Evolutionary conservation across 2,113 vertebrate genomes (phyloP).

Genomic region (Trichechus manatus): DNA sequence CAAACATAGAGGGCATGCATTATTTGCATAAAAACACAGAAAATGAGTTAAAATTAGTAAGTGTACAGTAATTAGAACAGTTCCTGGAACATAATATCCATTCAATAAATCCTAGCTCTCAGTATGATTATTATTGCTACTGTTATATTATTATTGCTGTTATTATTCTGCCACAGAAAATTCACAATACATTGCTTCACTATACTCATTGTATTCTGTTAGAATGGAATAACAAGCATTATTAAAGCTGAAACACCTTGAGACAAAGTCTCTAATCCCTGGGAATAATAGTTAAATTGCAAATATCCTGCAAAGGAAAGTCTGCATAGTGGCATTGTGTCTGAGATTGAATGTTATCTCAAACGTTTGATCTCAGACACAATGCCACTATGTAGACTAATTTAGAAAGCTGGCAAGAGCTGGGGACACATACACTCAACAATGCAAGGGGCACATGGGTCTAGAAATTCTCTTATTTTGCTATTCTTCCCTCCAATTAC

Average conservation of each 20-base stretch:
- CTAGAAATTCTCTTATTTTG: neutral
- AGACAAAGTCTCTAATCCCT: neutral
- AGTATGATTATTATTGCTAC: neutral
- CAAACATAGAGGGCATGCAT: too few species aligned
- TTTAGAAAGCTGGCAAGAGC: neutral
- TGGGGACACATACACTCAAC: neutral
- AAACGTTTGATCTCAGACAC: neutral
- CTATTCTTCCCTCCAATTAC: neutral
- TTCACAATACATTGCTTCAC: neutral
- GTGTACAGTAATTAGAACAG: neutral
- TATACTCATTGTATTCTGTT: neutral
- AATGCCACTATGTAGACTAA: neutral
- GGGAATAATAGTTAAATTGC: constrained; percentile 12
- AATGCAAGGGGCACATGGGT: neutral
- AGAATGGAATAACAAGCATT: neutral
- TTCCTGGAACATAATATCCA: neutral
- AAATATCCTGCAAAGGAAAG: neutral
- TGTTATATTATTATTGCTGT: neutral
- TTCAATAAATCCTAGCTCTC: neutral
- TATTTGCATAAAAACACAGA: neutral
- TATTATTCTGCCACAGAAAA: neutral
- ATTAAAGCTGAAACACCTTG: neutral
- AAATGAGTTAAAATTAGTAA: neutral
- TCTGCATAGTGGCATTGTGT: neutral
- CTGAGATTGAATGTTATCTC: neutral